A percentile compares a stretch with the other conserved stretches of the same genome.
These are phyloP conservation scores for Drosophila lini DNA, from an alignment of 1,140 invertebrate genomes.

Conservation along the genomic window DNA sequence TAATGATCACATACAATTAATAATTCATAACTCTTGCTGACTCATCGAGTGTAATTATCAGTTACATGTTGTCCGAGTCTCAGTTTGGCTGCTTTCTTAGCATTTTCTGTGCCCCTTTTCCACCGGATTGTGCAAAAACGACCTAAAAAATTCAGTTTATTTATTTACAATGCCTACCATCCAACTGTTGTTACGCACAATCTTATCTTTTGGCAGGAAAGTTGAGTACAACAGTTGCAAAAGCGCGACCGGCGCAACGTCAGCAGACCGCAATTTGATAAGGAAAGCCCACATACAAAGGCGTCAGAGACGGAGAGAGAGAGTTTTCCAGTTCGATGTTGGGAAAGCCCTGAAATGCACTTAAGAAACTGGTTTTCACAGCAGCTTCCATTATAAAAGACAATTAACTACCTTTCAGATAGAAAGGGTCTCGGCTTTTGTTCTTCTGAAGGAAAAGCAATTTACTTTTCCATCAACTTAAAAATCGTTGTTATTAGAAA, in stretches of 20 bases:
- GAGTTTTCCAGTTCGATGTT: conserved; percentile 17
- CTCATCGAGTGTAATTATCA: conserved; percentile 34
- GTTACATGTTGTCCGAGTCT: conserved; percentile 34
- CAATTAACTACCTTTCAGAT: background rate
- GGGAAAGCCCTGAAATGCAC: conserved; percentile 24
- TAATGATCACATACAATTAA: conserved; percentile 17
- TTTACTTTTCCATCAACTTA: background rate
- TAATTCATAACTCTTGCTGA: conserved; percentile 35
- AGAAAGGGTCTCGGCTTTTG: conserved; percentile 3
- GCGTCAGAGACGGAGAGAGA: conserved; percentile 4
- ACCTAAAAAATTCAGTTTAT: conserved; percentile 64
- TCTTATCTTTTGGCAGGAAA: conserved; percentile 68
- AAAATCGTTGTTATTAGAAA: background rate
- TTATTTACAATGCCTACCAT: conserved; percentile 61
- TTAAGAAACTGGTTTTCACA: background rate
- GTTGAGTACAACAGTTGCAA: conserved; percentile 54
- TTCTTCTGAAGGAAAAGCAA: conserved; percentile 1
- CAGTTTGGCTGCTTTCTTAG: conserved; percentile 5
- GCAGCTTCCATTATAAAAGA: background rate
- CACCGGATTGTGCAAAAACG: conserved; percentile 64
- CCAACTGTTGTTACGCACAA: conserved; percentile 39
- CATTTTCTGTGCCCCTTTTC: conserved; percentile 23
- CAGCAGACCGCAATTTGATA: conserved; percentile 49
- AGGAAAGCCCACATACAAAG: conserved; percentile 14
- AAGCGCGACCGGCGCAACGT: conserved; percentile 46